Evolutionary conservation across 2,113 vertebrate genomes (phyloP).

Genomic region (Nothoprocta perdicaria): DNA sequence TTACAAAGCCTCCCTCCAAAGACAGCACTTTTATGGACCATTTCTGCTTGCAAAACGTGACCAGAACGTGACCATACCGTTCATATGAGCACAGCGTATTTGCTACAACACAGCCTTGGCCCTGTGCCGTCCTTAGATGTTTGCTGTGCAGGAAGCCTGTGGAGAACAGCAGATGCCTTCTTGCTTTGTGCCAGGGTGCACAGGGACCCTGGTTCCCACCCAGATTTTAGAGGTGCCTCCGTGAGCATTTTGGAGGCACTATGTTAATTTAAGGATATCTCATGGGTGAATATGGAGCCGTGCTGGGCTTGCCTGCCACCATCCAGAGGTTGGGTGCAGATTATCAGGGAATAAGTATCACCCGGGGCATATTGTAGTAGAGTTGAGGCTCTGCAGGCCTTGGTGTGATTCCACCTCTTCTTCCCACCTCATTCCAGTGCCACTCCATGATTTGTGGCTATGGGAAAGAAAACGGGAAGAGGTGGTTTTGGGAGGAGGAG

Average conservation of each 20-base stretch:
- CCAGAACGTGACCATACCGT: not conserved
- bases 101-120: not conserved
- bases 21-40: not conserved
- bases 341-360: not conserved
- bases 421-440: not conserved
- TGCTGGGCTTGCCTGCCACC: accelerated
- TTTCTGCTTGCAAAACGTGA: not conserved
- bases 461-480: constrained; percentile 28
- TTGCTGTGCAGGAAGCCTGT: not conserved
- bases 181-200: accelerated
- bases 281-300: accelerated
- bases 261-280: not conserved
- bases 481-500: not conserved
- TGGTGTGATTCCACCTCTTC: not conserved
- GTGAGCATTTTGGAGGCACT: not conserved
- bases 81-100: not conserved
- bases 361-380: not conserved
- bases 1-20: not conserved
- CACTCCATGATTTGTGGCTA: accelerated
- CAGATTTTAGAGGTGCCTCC: accelerated
- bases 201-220: not conserved
- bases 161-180: not conserved
- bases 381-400: not conserved
- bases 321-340: not conserved
- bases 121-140: not conserved